phyloP scores from a whole-genome alignment of 1,140 invertebrate species.

The Diploscapter pachys region DNA sequence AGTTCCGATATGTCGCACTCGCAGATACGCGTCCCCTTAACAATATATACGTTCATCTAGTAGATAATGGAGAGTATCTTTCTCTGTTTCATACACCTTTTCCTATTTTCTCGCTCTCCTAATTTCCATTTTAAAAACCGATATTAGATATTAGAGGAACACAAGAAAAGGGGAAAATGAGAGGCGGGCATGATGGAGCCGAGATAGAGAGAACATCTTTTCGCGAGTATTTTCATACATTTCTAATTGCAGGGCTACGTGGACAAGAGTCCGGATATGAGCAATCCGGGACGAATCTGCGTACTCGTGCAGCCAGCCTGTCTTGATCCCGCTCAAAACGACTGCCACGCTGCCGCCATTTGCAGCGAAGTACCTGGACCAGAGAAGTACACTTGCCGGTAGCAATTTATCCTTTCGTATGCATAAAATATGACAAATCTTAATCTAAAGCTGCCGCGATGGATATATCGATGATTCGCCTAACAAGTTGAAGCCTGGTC shows the following conservation, averaged over 20 bases:
- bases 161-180: too few relatives aligned
- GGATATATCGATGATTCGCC: conserved; percentile 55
- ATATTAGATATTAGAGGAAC: too few relatives aligned
- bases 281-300: conserved; percentile 42
- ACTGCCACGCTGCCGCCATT: conserved; percentile 56
- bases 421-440: background rate
- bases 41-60: too few relatives aligned
- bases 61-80: too few relatives aligned
- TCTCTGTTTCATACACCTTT: too few relatives aligned
- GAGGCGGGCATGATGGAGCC: too few relatives aligned
- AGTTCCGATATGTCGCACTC: too few relatives aligned
- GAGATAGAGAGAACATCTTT: too few relatives aligned
- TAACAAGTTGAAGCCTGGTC: conserved; percentile 45
- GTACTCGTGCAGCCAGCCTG: conserved; percentile 50
- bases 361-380: conserved; percentile 44
- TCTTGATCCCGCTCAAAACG: conserved; percentile 51
- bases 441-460: conserved; percentile 42
- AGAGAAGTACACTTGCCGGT: conserved; percentile 48
- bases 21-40: too few relatives aligned
- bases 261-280: conserved; percentile 46
- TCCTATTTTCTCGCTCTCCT: too few relatives aligned
- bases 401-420: background rate
- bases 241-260: conserved; percentile 43
- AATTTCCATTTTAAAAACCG: too few relatives aligned
- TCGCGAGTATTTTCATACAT: too few relatives aligned